Evolutionary conservation across 2,888 invertebrate genomes (phyloP).

Genomic region (Eulithis testata): DNA sequence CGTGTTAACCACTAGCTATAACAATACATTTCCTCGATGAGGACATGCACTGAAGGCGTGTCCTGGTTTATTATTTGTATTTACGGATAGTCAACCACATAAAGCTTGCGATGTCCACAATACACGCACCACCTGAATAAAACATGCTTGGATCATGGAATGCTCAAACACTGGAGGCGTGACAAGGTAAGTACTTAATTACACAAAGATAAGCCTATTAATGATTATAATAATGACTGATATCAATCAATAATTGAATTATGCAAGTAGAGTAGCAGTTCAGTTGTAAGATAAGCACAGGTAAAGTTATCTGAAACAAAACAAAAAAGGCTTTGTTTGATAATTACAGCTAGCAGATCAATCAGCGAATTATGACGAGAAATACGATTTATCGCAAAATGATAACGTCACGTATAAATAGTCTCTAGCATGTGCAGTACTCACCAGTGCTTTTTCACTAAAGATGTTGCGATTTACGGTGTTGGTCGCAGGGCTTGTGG

Average conservation of each 20-base stretch:
- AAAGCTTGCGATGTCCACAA: too few species aligned
- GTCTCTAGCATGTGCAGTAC: slow-evolving; percentile 6
- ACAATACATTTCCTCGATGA: too few species aligned
- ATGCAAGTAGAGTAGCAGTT: too few species aligned
- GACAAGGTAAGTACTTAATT: slow-evolving; percentile 4
- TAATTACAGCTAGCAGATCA: slow-evolving; percentile 10
- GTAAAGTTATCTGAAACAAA: neutral
- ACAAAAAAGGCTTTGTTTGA: slow-evolving; percentile 7
- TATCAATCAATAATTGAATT: neutral
- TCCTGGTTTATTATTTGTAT: too few species aligned
- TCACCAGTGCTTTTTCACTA: slow-evolving; percentile 27
- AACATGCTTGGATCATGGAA: slow-evolving; percentile 3
- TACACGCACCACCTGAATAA: neutral
- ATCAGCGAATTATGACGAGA: slow-evolving; percentile 19
- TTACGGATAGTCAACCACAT: too few species aligned
- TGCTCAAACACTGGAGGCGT: slow-evolving; percentile 18
- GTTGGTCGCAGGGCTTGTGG: slow-evolving; percentile 47
- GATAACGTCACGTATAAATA: slow-evolving; percentile 31
- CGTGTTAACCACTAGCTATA: too few species aligned
- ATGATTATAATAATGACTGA: slow-evolving; percentile 1
- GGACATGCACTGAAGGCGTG: too few species aligned
- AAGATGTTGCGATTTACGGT: slow-evolving; percentile 44
- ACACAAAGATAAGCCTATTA: slow-evolving; percentile 12
- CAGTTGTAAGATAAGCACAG: too few species aligned
- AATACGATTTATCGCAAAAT: neutral